phyloP scores from a whole-genome alignment of 2,797 vertebrate genomes.

The Dendrocincla tyrannina region DNA sequence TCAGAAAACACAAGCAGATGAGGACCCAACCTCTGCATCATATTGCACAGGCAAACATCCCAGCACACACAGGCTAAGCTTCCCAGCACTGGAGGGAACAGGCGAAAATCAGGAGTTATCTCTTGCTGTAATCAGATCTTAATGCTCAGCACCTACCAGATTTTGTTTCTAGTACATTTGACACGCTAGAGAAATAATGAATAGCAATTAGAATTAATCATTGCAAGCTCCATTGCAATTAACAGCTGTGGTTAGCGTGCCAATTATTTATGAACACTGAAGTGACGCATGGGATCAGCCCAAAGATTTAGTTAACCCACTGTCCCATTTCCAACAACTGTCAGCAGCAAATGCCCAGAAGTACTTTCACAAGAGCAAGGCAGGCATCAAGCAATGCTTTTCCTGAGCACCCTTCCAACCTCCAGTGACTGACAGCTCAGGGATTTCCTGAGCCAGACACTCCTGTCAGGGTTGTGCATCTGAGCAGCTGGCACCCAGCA shows the following conservation, averaged over 20 bases:
- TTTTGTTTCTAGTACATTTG: slow-evolving; percentile 17
- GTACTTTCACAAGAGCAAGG: fast-evolving
- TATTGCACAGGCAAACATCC: background rate
- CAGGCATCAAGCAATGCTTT: background rate
- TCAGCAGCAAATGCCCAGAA: background rate
- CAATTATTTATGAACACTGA: background rate
- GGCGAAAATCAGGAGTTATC: background rate
- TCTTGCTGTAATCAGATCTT: background rate
- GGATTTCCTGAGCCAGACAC: background rate
- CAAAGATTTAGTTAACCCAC: background rate
- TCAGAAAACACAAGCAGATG: background rate
- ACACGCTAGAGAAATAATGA: slow-evolving; percentile 9
- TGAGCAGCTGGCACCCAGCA: background rate
- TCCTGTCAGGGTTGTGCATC: background rate
- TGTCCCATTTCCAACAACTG: background rate
- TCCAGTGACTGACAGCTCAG: background rate
- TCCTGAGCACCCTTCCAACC: background rate
- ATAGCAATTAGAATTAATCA: slow-evolving; percentile 32
- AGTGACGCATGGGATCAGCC: background rate
- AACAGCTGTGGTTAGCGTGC: background rate
- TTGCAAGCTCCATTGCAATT: background rate
- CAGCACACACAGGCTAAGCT: background rate
- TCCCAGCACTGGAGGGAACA: background rate
- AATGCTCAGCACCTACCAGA: background rate
- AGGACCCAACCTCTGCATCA: background rate